phyloP scores from a whole-genome alignment of 1,140 invertebrate species.

The Acromyrmex heyeri region DNA sequence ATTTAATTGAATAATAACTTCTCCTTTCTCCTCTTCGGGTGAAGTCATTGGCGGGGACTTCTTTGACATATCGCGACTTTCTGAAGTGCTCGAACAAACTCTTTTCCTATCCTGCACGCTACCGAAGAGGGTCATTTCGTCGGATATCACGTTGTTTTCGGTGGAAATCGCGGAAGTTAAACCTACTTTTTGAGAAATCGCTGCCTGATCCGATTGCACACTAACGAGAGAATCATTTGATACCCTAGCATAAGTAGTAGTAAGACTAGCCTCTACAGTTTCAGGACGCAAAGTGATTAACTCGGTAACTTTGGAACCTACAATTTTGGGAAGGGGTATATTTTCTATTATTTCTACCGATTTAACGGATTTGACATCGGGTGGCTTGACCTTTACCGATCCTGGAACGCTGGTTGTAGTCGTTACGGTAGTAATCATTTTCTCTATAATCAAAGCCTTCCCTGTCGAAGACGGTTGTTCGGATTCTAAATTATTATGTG shows the following conservation, averaged over 20 bases:
- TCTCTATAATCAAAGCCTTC: conserved; percentile 76
- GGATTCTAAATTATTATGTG: neutral
- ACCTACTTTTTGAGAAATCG: neutral
- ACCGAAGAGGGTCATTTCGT: conserved; percentile 81
- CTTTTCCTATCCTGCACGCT: conserved; percentile 76
- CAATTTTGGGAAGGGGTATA: conserved; percentile 70
- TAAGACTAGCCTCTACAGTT: conserved; percentile 81
- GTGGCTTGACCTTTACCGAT: conserved; percentile 63
- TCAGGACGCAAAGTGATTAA: conserved; percentile 81
- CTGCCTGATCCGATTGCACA: conserved; percentile 5
- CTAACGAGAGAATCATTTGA: conserved; percentile 56
- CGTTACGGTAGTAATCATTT: conserved; percentile 72
- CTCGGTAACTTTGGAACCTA: conserved; percentile 74
- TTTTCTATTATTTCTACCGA: conserved; percentile 76
- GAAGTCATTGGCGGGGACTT: neutral
- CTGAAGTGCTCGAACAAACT: conserved; percentile 36
- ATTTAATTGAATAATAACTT: neutral
- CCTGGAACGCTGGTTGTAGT: conserved; percentile 62
- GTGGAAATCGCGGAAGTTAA: conserved; percentile 44
- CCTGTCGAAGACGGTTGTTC: conserved; percentile 28
- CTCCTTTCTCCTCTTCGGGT: neutral
- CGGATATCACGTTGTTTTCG: conserved; percentile 62
- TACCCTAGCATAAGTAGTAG: conserved; percentile 80
- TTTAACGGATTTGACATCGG: conserved; percentile 70
- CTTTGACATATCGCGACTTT: neutral